Conservation (phyloP, 1,140 invertebrate species). For the Frieseomelitta varia region DNA sequence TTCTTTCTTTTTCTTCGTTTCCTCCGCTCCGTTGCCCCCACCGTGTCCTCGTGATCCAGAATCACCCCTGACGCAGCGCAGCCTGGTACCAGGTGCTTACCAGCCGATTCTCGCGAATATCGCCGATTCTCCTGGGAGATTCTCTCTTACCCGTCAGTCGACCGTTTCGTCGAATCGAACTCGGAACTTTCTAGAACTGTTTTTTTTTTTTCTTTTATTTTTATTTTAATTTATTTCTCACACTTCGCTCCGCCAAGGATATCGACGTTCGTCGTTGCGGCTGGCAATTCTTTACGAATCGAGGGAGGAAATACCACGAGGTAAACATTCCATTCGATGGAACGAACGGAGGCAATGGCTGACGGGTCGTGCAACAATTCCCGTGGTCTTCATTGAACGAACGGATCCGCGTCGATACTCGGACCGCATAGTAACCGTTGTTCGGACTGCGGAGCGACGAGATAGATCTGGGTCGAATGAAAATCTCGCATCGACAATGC, state of each 20-base stretch:
- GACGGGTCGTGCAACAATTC: neutral
- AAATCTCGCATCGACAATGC: too few species aligned
- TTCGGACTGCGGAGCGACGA: neutral
- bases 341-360: too few species aligned
- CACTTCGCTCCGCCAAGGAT: too few species aligned
- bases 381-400: constrained; percentile 34
- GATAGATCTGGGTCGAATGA: too few species aligned
- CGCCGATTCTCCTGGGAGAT: neutral
- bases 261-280: too few species aligned
- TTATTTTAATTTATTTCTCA: too few species aligned
- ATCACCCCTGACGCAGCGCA: constrained; percentile 17
- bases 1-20: too few species aligned
- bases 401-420: constrained; percentile 12
- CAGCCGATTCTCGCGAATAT: neutral
- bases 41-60: neutral
- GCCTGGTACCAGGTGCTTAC: constrained; percentile 32
- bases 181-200: too few species aligned
- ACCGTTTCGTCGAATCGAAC: neutral
- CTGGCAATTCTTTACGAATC: too few species aligned
- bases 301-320: too few species aligned
- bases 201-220: too few species aligned
- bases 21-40: neutral
- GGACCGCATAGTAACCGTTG: constrained; percentile 8
- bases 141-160: neutral
- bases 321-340: too few species aligned